A percentile compares a stretch with the other conserved stretches of the same genome.
These are phyloP conservation scores for Octomys mimax DNA, from an alignment of 2,797 vertebrate genomes.

Conservation along the genomic window DNA sequence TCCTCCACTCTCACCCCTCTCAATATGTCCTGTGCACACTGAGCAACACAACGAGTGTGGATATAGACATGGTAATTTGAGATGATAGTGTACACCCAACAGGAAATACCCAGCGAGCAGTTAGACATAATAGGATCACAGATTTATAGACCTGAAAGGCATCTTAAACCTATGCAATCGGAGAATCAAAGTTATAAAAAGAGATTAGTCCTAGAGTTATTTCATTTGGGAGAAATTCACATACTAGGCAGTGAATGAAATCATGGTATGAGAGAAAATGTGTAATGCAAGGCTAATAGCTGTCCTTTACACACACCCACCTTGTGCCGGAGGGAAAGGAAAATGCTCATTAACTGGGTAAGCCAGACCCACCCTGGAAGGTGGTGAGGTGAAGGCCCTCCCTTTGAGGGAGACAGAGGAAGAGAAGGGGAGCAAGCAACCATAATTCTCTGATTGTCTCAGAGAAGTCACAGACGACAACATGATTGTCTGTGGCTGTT, in stretches of 20 bases:
- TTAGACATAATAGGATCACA: constrained; percentile 52
- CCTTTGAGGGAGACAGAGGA: background rate
- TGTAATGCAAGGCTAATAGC: background rate
- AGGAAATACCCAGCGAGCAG: constrained; percentile 61
- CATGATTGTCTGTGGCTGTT: background rate
- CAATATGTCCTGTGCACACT: no score
- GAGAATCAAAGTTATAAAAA: constrained; percentile 59
- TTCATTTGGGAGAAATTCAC: constrained; percentile 41
- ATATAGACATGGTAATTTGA: background rate
- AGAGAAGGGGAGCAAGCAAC: background rate
- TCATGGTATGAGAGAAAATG: background rate
- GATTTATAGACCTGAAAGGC: constrained; percentile 60
- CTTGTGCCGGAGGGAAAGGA: background rate
- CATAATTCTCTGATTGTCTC: background rate
- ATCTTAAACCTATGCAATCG: constrained; percentile 69
- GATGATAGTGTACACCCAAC: background rate
- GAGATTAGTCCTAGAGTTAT: constrained; percentile 46
- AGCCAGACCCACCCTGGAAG: background rate
- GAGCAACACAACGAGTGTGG: background rate
- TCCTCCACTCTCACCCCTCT: background rate
- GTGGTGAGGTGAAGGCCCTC: background rate
- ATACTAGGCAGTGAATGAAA: background rate
- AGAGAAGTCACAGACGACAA: background rate
- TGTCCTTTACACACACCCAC: background rate
- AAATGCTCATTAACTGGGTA: background rate